Base-by-base conservation (phyloP, 2,888 invertebrate genomes). In the Mactromeris polynyma region DNA sequence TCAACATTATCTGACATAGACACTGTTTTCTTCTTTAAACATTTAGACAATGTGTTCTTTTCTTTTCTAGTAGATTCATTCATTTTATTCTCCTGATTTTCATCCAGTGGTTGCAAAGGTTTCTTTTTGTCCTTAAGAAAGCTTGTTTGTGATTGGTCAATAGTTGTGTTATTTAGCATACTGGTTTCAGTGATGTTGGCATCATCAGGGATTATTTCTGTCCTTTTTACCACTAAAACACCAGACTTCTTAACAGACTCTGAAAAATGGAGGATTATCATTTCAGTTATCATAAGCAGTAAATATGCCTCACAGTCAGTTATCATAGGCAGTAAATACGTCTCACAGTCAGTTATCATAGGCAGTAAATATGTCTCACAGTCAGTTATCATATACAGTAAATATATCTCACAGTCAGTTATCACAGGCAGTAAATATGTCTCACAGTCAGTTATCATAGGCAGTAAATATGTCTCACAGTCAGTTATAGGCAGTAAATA, bases 171-270 rank as follows among this genome's bases (percentile, higher is more conserved):
- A 26, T 89, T 54, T 36, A 78, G 42, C 33, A 82, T 81, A 46
- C 89, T 85, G 26, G 92, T 90, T 86, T 92, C 92, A 33, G 85
- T 89, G 46, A 92, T 89, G 77, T 86, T 85, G 14, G 89, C 84
- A 81, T 87, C 86, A 21, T 83, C 83, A 14, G 89, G 89, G n/a
- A 92, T 92, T 46, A 83, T 91, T 79, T 92, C 92, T 19, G 89
- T 89, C 26, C 87, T 86, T 83, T 91, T 92, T 0, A 92, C 87
- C 31, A 84, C 86, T 19, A 92, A 78, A n/a, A 83, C 87, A 40
- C 89, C 92, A 79, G 89, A 88, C 81, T 92, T 92, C 46, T 92
- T 90, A 1, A 92, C 42, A 33, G 90, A 82, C 21, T 92, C 92
- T 92, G 85, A 26, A 64, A 64, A 26, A 64, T n/a, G n/a, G n/a